Base-by-base conservation (phyloP, 1,140 invertebrate genomes). In the Ostrea edulis region DNA sequence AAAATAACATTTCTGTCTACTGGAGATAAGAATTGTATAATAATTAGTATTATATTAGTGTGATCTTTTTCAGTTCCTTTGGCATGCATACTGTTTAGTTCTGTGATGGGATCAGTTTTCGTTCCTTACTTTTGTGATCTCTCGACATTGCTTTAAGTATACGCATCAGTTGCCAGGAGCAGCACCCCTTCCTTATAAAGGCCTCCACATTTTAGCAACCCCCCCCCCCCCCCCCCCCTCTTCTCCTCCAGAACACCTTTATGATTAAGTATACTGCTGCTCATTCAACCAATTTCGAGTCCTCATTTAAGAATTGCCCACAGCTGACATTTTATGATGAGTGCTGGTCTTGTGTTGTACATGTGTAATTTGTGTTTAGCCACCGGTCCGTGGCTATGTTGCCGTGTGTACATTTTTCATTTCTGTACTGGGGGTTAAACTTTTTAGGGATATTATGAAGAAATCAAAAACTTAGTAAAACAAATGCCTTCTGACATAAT, bases 251-350 rank as follows among this genome's bases (percentile, higher is more conserved):
- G 25, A 77, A 77, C 68, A 29, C 68, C 68, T 77, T 77, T 77
- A 77, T 77, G 68, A 77, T 77, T 77, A 77, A 77, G 68, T 77
- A 2, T 11, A 77, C 68, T 77, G 68, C 68, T 77, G 68, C 68
- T 77, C 29, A 29, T 20, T 62, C 17, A 62, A 62, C 58, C 58
- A 62, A n/a, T 20, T 62, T n/a, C 7, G n/a, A 62, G 58, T 62
- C 58, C 14, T 62, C 55, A 62, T 62, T 62, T 17, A 17, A 62
- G 7, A 20, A 20, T 62, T 62, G 20, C 55, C 55, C 14, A 58
- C 12, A 62, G 55, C 55, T 62, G 55, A 62, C 17, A 62, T 62
- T 62, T 62, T 17, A 62, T n/a, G 14, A 20, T 20, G 55, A 7
- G 55, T 62, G 55, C 12, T 62, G 55, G 55, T 20, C 55, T 62